Base-by-base conservation (phyloP, 2,797 vertebrate genomes). In the Acomys russatus region DNA sequence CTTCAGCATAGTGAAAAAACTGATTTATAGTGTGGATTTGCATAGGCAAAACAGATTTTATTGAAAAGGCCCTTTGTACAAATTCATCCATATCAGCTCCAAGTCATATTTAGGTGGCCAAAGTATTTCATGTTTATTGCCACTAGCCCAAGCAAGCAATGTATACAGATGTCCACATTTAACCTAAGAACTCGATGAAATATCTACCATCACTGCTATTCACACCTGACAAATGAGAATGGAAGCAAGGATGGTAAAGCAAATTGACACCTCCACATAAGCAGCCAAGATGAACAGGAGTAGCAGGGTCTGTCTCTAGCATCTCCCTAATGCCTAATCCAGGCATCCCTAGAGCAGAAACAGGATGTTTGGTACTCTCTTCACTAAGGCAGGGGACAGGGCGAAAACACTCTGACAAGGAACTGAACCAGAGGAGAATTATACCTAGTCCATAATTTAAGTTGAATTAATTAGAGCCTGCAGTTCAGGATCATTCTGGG, bases 11-110 rank as follows among this genome's bases (percentile, higher is more conserved):
- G 38, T 23, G 18, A 84, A 87, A 92, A 54, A 84, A 84, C 90
- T 20, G 51, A 80, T 35, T 91, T 73, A 83, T 61, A 63, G n/a
- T 0, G 2, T 20, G 51, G 56, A 73, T 92, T 84, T 89, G 44
- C 33, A 22, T 22, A 88, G 71, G 68, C 51, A n/a, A 85, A 94
- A 89, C 5, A 80, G 80, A 85, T 87, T 94, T 95, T 91, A 70
- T 78, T 86, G 79, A 92, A 88, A 80, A 49, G 12, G 25, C 11
- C 44, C 84, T 85, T 91, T n/a, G 35, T 54, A 49, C 49, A 61
- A 71, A 85, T 91, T 90, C 56, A 90, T 51, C n/a, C n/a, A 78
- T 79, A 93, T 86, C 63, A 77, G 66, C 1, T 88, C 25, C 8
- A 51, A 15, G 44, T 92, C 70, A 35, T 38, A 64, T 76, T 61